phyloP scores from a whole-genome alignment of 2,888 invertebrate genomes.

The Coenonympha glycerion region DNA sequence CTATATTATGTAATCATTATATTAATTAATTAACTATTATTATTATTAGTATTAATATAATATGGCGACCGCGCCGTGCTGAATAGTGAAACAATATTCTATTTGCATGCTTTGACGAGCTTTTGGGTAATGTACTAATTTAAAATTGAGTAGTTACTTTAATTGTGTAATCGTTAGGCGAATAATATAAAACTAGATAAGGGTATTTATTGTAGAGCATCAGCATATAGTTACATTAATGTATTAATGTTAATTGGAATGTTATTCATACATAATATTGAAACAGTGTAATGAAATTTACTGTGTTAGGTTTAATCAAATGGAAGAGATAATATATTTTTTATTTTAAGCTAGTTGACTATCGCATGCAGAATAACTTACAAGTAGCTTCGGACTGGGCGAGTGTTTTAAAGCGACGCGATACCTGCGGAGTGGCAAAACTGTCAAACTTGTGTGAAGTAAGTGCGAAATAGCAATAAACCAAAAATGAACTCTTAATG shows the following conservation, averaged over 20 bases:
- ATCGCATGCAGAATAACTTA: conserved; percentile 53
- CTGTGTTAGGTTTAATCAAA: conserved; percentile 66
- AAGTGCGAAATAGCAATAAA: conserved; percentile 75
- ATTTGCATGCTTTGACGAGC: conserved; percentile 77
- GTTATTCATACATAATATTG: conserved; percentile 71
- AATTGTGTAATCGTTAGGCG: conserved; percentile 72
- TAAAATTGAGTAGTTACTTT: conserved; percentile 73
- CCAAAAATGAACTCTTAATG: conserved; percentile 72
- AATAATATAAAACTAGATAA: conserved; percentile 69
- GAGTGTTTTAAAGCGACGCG: not conserved
- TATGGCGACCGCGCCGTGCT: conserved; percentile 64
- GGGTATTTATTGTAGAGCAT: conserved; percentile 74
- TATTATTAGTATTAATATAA: conserved; percentile 56
- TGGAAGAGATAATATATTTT: conserved; percentile 73
- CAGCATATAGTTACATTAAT: conserved; percentile 71
- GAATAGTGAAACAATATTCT: conserved; percentile 71
- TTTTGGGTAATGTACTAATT: conserved; percentile 76
- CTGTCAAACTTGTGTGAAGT: too few relatives aligned
- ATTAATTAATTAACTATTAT: conserved; percentile 36
- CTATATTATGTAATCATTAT: conserved; percentile 72
- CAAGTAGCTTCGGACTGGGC: not conserved
- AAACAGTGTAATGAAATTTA: conserved; percentile 66
- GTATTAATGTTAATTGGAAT: conserved; percentile 65
- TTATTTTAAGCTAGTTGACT: conserved; percentile 75
- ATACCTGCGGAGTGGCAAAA: too few relatives aligned